Evolutionary conservation across 2,797 vertebrate genomes (phyloP), one percentile per base, ranked within the genome.

Genomic region (Chelon auratus): DNA sequence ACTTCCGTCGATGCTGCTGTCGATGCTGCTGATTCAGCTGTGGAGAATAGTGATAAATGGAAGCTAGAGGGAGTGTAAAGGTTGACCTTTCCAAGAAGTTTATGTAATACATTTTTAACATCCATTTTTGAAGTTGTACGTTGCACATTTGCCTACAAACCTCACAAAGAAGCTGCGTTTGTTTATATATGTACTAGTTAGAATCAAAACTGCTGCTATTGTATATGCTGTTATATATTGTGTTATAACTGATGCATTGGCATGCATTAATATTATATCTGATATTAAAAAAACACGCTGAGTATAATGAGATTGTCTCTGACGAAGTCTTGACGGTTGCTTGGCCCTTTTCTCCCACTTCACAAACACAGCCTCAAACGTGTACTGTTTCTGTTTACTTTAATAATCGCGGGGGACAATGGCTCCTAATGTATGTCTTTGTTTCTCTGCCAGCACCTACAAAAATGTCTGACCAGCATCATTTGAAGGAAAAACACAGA

Each of bases 361-460:
- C 75, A 90, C 88, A 72, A 84, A 86, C 78, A 58, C 83, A 59
- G 74, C 73, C 83, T 94, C 67, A 52, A 11, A 1, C 14, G 39
- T 40, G 40, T 42, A 13, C 94, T 75, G 67, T 89, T 84, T 92
- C 78, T 93, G 93, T 93, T 94, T 94, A 94, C 93, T 93, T 94
- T 93, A 81, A 92, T 93, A 92, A 93, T 93, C 75, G 71, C 84
- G 78, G 66, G 12, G 80, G 59, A 91, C 91, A 93, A 93, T 92
- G 72, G 86, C 20, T 87, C 74, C 89, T 87, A 87, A 91, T 43
- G 42, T 43, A 15, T 11, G 13, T 43, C 42, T 43, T 43, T 14
- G 42, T 43, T 43, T 15, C 42, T 43, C 42, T 43, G 42, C 42
- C 42, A 93, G 92, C 87, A 88, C 87, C 91, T 91, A 92, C 91